These are phyloP conservation scores for Dermolepida albohirtum DNA, from an alignment of 2,888 invertebrate species.

Conservation along the genomic window DNA sequence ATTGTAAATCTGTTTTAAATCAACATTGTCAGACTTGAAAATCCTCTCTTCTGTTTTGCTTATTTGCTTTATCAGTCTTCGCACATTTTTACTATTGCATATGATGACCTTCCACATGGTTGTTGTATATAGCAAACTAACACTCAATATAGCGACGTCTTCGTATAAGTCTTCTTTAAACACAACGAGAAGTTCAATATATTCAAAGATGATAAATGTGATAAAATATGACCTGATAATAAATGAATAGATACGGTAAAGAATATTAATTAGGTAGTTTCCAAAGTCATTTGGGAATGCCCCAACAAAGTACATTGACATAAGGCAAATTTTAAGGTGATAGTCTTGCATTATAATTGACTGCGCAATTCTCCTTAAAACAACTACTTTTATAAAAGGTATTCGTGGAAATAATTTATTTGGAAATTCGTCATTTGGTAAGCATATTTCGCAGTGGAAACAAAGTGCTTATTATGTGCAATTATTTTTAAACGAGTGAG, in stretches of 20 bases:
- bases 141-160: constrained; percentile 44
- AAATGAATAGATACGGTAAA: constrained; percentile 40
- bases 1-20: constrained; percentile 44
- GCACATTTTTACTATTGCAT: constrained; percentile 33
- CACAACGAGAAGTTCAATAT: constrained; percentile 42
- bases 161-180: constrained; percentile 43
- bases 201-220: constrained; percentile 43
- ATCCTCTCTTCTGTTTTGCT: constrained; percentile 41
- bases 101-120: constrained; percentile 44
- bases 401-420: no score
- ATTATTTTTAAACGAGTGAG: no score
- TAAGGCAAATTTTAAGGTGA: constrained; percentile 44
- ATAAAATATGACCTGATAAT: constrained; percentile 43
- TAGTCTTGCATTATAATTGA: constrained; percentile 2
- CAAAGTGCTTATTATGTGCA: background rate
- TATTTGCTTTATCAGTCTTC: constrained; percentile 45
- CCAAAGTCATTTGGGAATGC: constrained; percentile 43
- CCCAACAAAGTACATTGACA: constrained; percentile 42
- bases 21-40: constrained; percentile 38
- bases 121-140: constrained; percentile 47
- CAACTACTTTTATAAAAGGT: background rate
- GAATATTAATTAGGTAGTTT: constrained; percentile 18
- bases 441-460: no score
- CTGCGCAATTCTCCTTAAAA: background rate
- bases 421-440: no score